A percentile compares a stretch with the other conserved stretches of the same genome.
These are phyloP conservation scores for Calephelis perditalis DNA, from an alignment of 2,888 invertebrate genomes.

Conservation along the genomic window DNA sequence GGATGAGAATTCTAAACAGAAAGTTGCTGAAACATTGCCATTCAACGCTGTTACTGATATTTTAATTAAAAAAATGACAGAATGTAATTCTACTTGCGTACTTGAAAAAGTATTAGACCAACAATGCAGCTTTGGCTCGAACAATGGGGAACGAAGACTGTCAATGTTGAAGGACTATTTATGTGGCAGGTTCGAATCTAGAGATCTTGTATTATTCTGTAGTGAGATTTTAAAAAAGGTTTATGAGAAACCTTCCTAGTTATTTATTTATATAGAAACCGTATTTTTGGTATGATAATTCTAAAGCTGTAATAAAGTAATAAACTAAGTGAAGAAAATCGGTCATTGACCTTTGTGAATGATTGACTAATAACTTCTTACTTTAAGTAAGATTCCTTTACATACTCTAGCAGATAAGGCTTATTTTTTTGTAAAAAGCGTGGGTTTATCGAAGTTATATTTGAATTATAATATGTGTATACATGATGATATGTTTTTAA, in stretches of 20 bases:
- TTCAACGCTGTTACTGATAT: conserved; percentile 33
- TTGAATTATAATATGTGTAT: too few species aligned
- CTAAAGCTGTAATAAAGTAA: neutral
- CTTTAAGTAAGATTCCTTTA: too few species aligned
- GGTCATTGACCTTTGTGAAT: neutral
- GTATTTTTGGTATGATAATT: neutral
- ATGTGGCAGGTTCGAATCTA: conserved; percentile 42
- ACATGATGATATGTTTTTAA: too few species aligned
- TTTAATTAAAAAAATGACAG: conserved; percentile 40
- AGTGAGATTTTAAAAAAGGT: conserved; percentile 47
- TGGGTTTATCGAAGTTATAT: too few species aligned
- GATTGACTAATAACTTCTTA: too few species aligned
- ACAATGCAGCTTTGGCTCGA: conserved; percentile 26
- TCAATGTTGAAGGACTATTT: conserved; percentile 45
- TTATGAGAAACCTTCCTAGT: conserved; percentile 39
- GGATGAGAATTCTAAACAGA: conserved; percentile 38
- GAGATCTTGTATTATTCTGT: conserved; percentile 51
- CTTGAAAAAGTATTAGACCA: conserved; percentile 40
- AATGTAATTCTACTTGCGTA: conserved; percentile 33
- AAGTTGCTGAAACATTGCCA: conserved; percentile 43
- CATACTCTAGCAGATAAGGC: too few species aligned
- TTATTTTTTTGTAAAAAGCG: too few species aligned
- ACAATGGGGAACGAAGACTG: conserved; percentile 34
- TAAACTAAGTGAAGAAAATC: too few species aligned
- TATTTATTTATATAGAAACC: neutral